Evolutionary conservation across 1,140 invertebrate genomes (phyloP), one percentile per base, ranked within the genome.

Genomic region (Drosophila miranda): DNA sequence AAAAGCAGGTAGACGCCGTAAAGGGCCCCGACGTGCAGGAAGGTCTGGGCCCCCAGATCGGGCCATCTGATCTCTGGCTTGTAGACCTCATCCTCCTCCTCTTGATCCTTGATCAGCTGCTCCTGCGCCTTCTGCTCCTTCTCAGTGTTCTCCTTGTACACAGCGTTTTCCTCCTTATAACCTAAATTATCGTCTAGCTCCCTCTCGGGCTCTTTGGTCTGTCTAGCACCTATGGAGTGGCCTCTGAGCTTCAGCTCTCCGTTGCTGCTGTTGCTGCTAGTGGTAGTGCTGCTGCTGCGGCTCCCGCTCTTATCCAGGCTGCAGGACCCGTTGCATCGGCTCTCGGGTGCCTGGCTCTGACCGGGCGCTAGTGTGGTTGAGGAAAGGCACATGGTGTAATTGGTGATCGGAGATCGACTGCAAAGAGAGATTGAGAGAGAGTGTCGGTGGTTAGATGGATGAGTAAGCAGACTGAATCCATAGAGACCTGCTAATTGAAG

Each of bases 1-100:
- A 91, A 91, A 0, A 95, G 92, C 60, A 96, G 91, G 78, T 93
- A 95, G 1, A 95, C 60, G 53, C 95, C 95, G 82, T 95, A 96
- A 3, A 96, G 53, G 62, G 93, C 93, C 14, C 95, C 94, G 57
- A 89, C 82, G 90, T 96, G 95, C 69, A 96, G 92, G 61, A 93
- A 94, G 41, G 94, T 72, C 91, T 95, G 95, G 3, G 93, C 95
- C 6, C 89, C 73, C 1, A 95, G 90, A 90, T 96, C 95, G 0
- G 93, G 94, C 95, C 95, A 96, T 89, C 92, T 92, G 34, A 95
- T 94, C 72, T 91, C 91, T 11, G 95, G 92, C 52, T 89, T 90
- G 71, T 95, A 95, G 54, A 59, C 82, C 43, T 64, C 64, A 11
- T 82, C 75, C 30, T 53, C 49, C 3, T 60, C 44, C n/a, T 61